A percentile compares a stretch with the other conserved stretches of the same genome.
phyloP scores from a whole-genome alignment of 2,113 vertebrate genomes.

The Gallinago undulata region DNA sequence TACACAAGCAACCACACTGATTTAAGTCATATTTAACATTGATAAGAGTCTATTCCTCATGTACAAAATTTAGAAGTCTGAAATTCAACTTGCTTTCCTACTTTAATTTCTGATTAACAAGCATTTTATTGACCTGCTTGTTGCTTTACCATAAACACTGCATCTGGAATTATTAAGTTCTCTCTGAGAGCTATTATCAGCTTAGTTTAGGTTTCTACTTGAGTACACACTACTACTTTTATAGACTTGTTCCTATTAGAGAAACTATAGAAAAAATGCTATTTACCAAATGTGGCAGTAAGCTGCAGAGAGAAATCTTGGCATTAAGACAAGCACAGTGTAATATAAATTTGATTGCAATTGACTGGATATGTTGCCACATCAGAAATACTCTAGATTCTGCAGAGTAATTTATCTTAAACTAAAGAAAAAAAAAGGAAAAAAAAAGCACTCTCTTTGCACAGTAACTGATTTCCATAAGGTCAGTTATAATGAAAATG shows the following conservation, averaged over 20 bases:
- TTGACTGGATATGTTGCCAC: not conserved
- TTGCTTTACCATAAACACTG: not conserved
- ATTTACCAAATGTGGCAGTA: not conserved
- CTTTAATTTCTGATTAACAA: not conserved
- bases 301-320: not conserved
- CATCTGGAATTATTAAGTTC: not conserved
- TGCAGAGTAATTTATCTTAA: not conserved
- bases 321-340: not conserved
- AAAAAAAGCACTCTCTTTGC: not conserved
- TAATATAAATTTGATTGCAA: not conserved
- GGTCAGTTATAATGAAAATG: not conserved
- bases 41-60: not conserved
- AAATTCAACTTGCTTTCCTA: not conserved
- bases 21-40: not conserved
- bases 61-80: not conserved
- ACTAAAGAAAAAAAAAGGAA: not conserved
- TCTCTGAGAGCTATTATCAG: not conserved
- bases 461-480: not conserved
- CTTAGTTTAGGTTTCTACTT: not conserved
- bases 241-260: not conserved
- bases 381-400: not conserved
- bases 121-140: not conserved
- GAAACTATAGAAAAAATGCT: not conserved
- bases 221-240: not conserved
- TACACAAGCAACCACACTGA: not conserved